Conservation (phyloP, 2,113 vertebrate genomes). For the Beaufortia kweichowensis region DNA sequence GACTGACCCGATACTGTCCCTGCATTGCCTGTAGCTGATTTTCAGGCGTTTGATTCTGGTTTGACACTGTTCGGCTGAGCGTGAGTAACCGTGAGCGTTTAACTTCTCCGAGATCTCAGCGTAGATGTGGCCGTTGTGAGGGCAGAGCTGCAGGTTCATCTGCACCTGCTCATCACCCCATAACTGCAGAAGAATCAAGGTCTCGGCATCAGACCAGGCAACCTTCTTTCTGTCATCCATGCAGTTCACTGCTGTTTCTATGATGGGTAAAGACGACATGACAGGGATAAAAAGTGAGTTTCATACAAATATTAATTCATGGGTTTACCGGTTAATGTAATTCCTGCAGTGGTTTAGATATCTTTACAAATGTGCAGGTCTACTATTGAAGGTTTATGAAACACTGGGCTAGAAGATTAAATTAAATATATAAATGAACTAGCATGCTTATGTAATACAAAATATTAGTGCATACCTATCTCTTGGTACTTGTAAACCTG, state of each 20-base stretch:
- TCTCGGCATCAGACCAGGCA: conserved; percentile 73
- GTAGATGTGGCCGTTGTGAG: conserved; percentile 71
- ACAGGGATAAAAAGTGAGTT: background rate
- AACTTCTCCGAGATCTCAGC: conserved; percentile 69
- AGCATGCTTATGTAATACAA: background rate
- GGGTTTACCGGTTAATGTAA: too few relatives aligned
- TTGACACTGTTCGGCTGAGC: conserved; percentile 71
- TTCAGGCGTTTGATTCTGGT: conserved; percentile 73
- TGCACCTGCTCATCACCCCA: conserved; percentile 72
- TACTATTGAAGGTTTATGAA: too few relatives aligned
- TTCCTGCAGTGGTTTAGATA: too few relatives aligned
- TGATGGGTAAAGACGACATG: background rate
- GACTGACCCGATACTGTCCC: conserved; percentile 65
- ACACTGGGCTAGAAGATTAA: background rate
- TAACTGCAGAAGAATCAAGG: conserved; percentile 71
- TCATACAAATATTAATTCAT: too few relatives aligned
- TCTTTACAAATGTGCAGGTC: too few relatives aligned
- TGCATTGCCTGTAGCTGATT: conserved; percentile 68
- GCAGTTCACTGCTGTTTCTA: conserved; percentile 59
- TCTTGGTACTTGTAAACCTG: conserved; percentile 56
- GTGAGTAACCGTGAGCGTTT: conserved; percentile 59
- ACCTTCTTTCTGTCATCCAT: conserved; percentile 72
- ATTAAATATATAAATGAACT: too few relatives aligned
- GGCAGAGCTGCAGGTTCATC: conserved; percentile 63
- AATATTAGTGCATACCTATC: conserved; percentile 54